Percentiles rank a stretch among this genome's conserved stretches.
Conservation (phyloP, 2,888 invertebrate species). For the Calliopum simillimum region DNA sequence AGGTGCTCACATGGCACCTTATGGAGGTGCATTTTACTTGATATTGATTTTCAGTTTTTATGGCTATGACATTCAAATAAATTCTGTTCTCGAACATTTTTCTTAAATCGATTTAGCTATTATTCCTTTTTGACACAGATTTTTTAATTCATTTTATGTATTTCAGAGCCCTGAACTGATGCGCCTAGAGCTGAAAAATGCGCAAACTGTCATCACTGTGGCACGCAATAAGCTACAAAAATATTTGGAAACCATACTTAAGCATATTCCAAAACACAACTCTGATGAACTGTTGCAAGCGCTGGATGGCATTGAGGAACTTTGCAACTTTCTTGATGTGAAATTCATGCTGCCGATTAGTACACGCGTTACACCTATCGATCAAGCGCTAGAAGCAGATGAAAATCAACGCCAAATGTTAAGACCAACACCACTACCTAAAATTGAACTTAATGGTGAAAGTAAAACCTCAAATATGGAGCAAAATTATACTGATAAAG, state of each 20-base stretch:
- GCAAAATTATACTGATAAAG: too few relatives aligned
- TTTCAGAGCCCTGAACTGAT: conserved; percentile 67
- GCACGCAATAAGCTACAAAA: conserved; percentile 66
- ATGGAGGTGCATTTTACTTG: too few relatives aligned
- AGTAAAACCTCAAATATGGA: background rate
- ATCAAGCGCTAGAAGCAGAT: conserved; percentile 66
- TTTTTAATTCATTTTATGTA: conserved; percentile 28
- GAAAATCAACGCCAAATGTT: conserved; percentile 56
- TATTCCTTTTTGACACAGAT: background rate
- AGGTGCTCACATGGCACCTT: too few relatives aligned
- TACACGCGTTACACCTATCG: conserved; percentile 57
- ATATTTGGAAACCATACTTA: conserved; percentile 65
- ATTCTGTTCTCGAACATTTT: too few relatives aligned
- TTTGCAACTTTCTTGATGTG: conserved; percentile 63
- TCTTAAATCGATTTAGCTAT: too few relatives aligned
- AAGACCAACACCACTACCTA: background rate
- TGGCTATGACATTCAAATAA: too few relatives aligned
- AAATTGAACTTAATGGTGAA: conserved; percentile 6
- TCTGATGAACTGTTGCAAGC: conserved; percentile 64
- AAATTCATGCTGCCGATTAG: conserved; percentile 61
- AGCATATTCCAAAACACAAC: conserved; percentile 53
- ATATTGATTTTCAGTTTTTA: too few relatives aligned
- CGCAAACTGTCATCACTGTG: conserved; percentile 67
- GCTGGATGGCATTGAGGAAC: conserved; percentile 69
- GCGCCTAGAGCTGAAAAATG: conserved; percentile 66